A percentile compares a stretch with the other conserved stretches of the same genome.
These are phyloP conservation scores for Amphipoea oculea DNA, from an alignment of 2,888 invertebrate genomes.

Conservation along the genomic window DNA sequence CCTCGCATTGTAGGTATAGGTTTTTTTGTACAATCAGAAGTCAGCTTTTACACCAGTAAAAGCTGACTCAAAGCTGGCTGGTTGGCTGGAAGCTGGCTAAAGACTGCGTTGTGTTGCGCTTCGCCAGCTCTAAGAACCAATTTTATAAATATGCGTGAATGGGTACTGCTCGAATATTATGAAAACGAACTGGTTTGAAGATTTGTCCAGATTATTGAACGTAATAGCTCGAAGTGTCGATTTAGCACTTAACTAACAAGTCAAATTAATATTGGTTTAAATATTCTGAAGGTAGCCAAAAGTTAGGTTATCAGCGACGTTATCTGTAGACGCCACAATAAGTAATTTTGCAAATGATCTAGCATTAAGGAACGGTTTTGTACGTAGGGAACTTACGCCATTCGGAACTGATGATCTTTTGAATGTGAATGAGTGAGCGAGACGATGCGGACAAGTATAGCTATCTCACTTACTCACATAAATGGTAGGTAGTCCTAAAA, in stretches of 20 bases:
- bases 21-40: no score
- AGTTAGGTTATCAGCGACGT: slow-evolving; percentile 35
- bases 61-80: no score
- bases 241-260: slow-evolving; percentile 6
- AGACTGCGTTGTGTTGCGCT: not conserved
- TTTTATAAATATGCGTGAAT: slow-evolving; percentile 27
- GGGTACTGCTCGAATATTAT: slow-evolving; percentile 12
- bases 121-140: not conserved
- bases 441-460: slow-evolving; percentile 6
- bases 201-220: not conserved
- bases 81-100: no score
- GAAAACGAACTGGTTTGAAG: not conserved
- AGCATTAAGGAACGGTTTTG: slow-evolving; percentile 53
- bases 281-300: slow-evolving; percentile 55
- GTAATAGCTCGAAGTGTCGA: slow-evolving; percentile 3
- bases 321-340: slow-evolving; percentile 30
- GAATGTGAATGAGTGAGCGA: slow-evolving; percentile 29
- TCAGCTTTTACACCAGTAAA: no score
- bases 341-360: slow-evolving; percentile 28
- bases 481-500: slow-evolving; percentile 28
- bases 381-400: slow-evolving; percentile 38
- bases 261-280: slow-evolving; percentile 19
- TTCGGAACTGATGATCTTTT: slow-evolving; percentile 41
- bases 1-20: no score
- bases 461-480: slow-evolving; percentile 35